phyloP scores from a whole-genome alignment of 2,888 invertebrate genomes.

The Epistrophella euchroma region DNA sequence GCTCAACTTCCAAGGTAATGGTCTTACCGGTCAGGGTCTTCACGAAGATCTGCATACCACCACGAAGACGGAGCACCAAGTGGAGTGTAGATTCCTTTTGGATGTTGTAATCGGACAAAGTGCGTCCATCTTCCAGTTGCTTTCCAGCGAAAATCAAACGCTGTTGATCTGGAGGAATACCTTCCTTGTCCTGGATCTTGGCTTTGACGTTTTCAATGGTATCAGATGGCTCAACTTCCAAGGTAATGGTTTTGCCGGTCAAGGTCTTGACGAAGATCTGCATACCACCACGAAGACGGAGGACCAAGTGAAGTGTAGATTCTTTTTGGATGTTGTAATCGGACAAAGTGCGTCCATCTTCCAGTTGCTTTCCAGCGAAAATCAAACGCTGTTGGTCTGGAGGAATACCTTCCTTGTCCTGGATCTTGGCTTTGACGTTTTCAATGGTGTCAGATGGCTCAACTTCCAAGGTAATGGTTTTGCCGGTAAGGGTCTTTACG shows the following conservation, averaged over 20 bases:
- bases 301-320: slow-evolving; percentile 76
- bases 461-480: slow-evolving; percentile 77
- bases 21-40: slow-evolving; percentile 79
- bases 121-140: slow-evolving; percentile 96
- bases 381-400: slow-evolving; percentile 77
- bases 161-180: slow-evolving; percentile 80
- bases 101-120: slow-evolving; percentile 95
- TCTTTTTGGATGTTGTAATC: slow-evolving; percentile 77
- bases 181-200: slow-evolving; percentile 79
- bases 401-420: slow-evolving; percentile 77
- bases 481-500: slow-evolving; percentile 77
- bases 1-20: slow-evolving; percentile 77
- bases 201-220: slow-evolving; percentile 79
- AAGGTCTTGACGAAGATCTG: slow-evolving; percentile 83
- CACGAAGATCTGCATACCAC: slow-evolving; percentile 86
- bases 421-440: slow-evolving; percentile 77
- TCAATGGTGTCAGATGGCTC: slow-evolving; percentile 77
- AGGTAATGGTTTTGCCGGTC: slow-evolving; percentile 81
- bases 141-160: slow-evolving; percentile 83
- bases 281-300: slow-evolving; percentile 76
- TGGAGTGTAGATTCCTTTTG: slow-evolving; percentile 97
- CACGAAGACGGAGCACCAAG: slow-evolving; percentile 92
- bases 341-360: slow-evolving; percentile 76
- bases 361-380: slow-evolving; percentile 76
- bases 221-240: slow-evolving; percentile 78